phyloP scores from a whole-genome alignment of 2,797 vertebrate genomes.

The Chelidonichthys spinosus region DNA sequence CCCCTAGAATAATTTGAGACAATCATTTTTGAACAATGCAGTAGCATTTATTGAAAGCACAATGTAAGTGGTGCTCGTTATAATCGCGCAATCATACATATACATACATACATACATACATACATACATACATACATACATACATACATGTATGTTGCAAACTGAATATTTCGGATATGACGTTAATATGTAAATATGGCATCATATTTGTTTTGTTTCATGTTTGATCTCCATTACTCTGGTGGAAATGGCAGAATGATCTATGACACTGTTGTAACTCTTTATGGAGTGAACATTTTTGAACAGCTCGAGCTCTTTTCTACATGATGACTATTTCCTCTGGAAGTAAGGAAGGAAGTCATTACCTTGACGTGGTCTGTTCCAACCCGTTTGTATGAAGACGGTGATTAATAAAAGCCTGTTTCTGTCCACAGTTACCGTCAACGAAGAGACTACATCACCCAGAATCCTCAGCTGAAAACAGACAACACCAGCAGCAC shows the following conservation, averaged over 20 bases:
- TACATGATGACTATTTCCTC: neutral
- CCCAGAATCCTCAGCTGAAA: conserved; percentile 73
- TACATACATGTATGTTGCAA: neutral
- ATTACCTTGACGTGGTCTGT: neutral
- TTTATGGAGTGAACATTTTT: conserved; percentile 3
- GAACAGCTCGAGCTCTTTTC: neutral
- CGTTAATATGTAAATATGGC: neutral
- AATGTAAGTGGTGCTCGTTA: no score
- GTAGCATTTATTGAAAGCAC: no score
- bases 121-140: no score
- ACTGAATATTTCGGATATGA: neutral
- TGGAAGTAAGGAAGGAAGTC: neutral
- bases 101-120: no score
- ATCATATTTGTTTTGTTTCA: neutral
- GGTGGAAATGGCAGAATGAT: conserved; percentile 6
- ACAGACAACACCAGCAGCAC: conserved; percentile 37
- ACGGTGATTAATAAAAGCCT: conserved; percentile 11
- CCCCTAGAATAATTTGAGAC: no score
- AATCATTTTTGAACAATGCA: no score
- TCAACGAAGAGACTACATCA: conserved; percentile 57
- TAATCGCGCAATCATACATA: no score
- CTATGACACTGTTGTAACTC: neutral
- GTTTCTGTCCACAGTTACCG: neutral
- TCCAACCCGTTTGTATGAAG: neutral
- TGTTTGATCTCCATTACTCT: no score